A percentile compares a stretch with the other conserved stretches of the same genome.
Conservation (phyloP, 1,140 invertebrate species). For the Cyrtorhinus lividipennis region DNA sequence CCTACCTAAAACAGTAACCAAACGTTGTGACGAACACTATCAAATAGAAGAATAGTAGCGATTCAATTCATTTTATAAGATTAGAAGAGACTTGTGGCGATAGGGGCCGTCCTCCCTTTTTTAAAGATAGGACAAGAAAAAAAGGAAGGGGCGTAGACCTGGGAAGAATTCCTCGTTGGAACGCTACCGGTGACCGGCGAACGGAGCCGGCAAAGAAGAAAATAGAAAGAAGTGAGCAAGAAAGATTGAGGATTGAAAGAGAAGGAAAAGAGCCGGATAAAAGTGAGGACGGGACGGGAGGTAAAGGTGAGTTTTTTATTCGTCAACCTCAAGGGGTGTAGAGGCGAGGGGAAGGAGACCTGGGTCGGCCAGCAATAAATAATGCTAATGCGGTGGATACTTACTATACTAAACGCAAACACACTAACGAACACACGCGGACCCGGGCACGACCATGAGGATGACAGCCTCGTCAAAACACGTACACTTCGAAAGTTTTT, state of each 20-base stretch:
- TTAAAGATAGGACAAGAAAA: slow-evolving; percentile 11
- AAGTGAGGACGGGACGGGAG: background rate
- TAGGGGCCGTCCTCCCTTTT: background rate
- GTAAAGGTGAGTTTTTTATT: slow-evolving; percentile 12
- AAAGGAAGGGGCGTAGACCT: slow-evolving; percentile 13
- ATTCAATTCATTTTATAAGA: slow-evolving; percentile 2
- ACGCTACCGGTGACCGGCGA: slow-evolving; percentile 14
- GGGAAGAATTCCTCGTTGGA: slow-evolving; percentile 11
- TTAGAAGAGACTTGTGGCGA: slow-evolving; percentile 2
- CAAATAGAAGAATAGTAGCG: background rate
- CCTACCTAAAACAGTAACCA: background rate
- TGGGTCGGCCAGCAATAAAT: slow-evolving; percentile 14
- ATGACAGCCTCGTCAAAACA: too few species aligned
- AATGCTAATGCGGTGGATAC: slow-evolving; percentile 13
- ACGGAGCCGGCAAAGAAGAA: slow-evolving; percentile 10
- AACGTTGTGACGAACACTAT: background rate
- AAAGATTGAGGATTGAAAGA: background rate
- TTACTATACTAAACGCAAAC: slow-evolving; percentile 10
- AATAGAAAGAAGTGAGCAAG: background rate
- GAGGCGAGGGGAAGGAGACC: slow-evolving; percentile 10
- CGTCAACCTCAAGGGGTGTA: too few species aligned
- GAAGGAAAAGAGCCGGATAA: background rate
- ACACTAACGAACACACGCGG: background rate
- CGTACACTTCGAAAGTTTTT: too few species aligned
- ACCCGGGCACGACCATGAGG: too few species aligned